phyloP scores from a whole-genome alignment of 2,888 invertebrate genomes.

The Meandrusa payeni region DNA sequence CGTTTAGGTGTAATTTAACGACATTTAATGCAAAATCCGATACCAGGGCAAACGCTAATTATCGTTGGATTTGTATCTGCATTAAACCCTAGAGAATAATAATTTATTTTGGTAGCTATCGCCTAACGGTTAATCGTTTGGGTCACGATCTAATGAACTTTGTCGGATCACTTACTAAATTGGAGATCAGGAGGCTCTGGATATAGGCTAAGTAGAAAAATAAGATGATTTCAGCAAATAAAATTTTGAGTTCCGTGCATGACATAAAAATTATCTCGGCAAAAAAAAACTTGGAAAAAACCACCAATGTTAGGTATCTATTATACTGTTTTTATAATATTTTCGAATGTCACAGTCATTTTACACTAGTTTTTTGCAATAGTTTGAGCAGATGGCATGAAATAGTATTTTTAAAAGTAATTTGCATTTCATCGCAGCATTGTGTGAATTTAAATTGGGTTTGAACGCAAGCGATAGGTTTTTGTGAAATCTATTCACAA shows the following conservation, averaged over 20 bases:
- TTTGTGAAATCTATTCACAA: conserved; percentile 14
- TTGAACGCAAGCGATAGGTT: conserved; percentile 12
- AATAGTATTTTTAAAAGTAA: conserved; percentile 19
- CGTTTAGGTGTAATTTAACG: conserved; percentile 21
- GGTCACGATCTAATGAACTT: no score
- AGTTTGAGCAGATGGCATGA: conserved; percentile 5
- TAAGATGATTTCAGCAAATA: no score
- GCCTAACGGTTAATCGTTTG: no score
- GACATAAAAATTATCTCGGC: no score
- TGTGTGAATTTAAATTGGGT: conserved; percentile 18
- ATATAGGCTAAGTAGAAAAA: no score
- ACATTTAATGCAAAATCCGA: conserved; percentile 16
- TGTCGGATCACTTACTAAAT: no score
- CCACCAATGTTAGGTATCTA: no score
- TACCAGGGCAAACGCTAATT: conserved; percentile 7
- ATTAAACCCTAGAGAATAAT: background rate
- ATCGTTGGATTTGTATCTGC: background rate
- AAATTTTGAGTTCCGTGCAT: no score
- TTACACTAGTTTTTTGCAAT: conserved; percentile 5
- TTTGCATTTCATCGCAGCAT: conserved; percentile 19
- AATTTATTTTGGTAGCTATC: no score
- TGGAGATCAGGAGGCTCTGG: no score
- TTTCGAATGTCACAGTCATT: background rate
- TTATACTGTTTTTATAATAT: no score
- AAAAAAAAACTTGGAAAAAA: no score